Percentiles rank a stretch among this genome's conserved stretches.
Conservation (phyloP, 2,113 vertebrate genomes). For the Psephotus haematonotus region DNA sequence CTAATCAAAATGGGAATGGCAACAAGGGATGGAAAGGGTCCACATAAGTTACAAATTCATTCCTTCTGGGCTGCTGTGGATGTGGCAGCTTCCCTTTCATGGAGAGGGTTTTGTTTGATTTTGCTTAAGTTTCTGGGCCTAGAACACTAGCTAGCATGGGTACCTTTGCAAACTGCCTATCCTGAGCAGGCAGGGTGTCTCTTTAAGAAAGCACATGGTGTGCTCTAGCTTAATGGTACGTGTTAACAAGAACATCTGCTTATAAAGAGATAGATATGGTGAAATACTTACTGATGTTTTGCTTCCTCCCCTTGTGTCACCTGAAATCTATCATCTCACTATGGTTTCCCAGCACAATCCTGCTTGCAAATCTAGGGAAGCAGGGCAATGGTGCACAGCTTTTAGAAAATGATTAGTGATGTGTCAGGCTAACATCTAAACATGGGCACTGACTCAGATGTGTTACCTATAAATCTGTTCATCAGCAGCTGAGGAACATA, state of each 20-base stretch:
- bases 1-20: not conserved
- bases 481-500: conserved; percentile 64
- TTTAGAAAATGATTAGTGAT: conserved; percentile 64
- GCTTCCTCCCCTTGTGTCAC: conserved; percentile 65
- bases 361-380: conserved; percentile 36
- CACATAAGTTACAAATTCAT: not conserved
- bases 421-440: conserved; percentile 61
- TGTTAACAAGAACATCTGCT: conserved; percentile 65
- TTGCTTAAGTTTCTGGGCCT: not conserved
- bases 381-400: conserved; percentile 49
- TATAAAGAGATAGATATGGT: conserved; percentile 64
- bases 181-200: not conserved
- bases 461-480: conserved; percentile 71
- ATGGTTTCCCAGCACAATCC: not conserved
- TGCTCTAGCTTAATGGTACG: conserved; percentile 28
- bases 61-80: not conserved
- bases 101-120: not conserved
- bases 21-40: not conserved
- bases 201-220: not conserved
- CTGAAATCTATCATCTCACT: conserved; percentile 65
- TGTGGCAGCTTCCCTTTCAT: not conserved
- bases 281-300: conserved; percentile 69
- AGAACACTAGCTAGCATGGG: not conserved
- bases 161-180: not conserved
- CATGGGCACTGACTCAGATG: conserved; percentile 39